Conservation (phyloP, 2,797 vertebrate species). For the Benthosema pterotum region DNA sequence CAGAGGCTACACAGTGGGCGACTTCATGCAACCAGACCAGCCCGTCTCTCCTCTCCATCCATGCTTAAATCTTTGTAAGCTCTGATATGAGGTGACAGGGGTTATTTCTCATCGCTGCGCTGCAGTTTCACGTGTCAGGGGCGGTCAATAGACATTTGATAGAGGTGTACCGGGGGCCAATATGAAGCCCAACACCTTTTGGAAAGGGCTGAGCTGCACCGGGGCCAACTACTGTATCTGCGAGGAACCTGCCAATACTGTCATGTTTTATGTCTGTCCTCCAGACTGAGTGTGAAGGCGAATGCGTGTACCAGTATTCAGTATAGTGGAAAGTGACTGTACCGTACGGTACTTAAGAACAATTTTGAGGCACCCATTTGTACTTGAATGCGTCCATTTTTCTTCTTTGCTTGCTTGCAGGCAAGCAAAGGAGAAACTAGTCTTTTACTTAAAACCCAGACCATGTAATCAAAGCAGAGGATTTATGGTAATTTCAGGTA, state of each 20-base stretch:
- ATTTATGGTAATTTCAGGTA: too few species aligned
- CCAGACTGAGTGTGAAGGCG: neutral
- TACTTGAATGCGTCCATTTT: too few species aligned
- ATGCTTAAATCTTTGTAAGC: constrained; percentile 81
- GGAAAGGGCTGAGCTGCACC: constrained; percentile 60
- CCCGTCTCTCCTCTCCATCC: constrained; percentile 36
- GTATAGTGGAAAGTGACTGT: too few species aligned
- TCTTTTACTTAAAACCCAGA: too few species aligned
- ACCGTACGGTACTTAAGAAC: too few species aligned
- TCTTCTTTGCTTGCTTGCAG: too few species aligned
- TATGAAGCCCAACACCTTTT: constrained; percentile 75
- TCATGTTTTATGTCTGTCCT: constrained; percentile 76
- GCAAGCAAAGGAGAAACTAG: too few species aligned
- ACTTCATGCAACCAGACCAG: neutral
- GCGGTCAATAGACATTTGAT: constrained; percentile 79
- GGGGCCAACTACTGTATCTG: constrained; percentile 54
- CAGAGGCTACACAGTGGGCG: too few species aligned
- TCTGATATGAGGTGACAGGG: constrained; percentile 81
- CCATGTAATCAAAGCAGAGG: too few species aligned
- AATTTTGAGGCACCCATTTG: too few species aligned
- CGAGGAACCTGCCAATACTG: constrained; percentile 75
- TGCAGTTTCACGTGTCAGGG: constrained; percentile 86
- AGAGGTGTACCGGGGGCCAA: constrained; percentile 77
- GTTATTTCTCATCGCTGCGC: constrained; percentile 84
- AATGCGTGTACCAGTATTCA: too few species aligned